Conservation (phyloP, 2,113 vertebrate species). For the Connochaetes taurinus region DNA sequence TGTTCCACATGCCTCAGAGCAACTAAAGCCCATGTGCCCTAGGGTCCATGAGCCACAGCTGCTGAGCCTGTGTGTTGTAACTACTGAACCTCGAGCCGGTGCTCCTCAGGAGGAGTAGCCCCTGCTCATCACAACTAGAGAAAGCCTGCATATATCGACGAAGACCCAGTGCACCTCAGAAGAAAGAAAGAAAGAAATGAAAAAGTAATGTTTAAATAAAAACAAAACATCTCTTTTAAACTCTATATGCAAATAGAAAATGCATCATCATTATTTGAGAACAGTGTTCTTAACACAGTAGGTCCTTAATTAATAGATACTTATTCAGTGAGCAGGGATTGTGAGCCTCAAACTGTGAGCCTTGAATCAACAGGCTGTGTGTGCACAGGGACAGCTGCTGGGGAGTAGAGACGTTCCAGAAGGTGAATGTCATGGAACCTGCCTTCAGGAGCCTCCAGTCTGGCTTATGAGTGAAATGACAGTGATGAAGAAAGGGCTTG, state of each 20-base stretch:
- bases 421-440: neutral
- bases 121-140: neutral
- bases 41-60: neutral
- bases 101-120: neutral
- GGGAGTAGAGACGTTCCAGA: neutral
- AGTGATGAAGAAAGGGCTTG: too few relatives aligned
- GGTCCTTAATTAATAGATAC: neutral
- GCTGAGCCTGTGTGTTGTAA: neutral
- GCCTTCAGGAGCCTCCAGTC: neutral
- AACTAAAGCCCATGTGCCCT: neutral
- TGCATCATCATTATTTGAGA: neutral
- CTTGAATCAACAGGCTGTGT: neutral
- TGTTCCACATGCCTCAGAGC: neutral
- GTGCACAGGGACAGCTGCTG: neutral
- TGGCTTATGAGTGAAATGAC: neutral
- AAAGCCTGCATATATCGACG: neutral
- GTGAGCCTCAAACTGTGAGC: neutral
- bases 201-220: neutral
- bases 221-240: neutral
- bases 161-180: neutral
- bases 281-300: neutral
- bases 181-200: neutral
- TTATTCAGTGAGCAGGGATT: neutral
- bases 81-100: accelerated
- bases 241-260: neutral